Base-by-base conservation (phyloP, 2,797 vertebrate species). In the Syngnathus acus region DNA sequence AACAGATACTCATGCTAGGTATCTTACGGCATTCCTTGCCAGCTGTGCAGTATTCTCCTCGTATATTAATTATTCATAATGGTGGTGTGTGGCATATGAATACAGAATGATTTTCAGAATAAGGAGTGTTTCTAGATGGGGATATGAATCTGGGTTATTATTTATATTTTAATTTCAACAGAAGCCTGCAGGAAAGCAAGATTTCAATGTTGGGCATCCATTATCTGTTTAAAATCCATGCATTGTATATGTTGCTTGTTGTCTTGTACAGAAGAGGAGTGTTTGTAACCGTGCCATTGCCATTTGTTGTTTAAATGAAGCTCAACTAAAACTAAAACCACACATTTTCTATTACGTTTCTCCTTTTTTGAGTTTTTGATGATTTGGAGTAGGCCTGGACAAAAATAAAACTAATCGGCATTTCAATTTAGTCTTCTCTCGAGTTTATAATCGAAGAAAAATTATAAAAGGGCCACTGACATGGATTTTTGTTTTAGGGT, bases 21-120 rank as follows among this genome's bases (percentile, higher is more conserved):
- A 64, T 48, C 23, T 50, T 64, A 48, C 38, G 50, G 62, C 13
- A 21, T 64, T 47, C 23, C 23, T 32, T 48, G 23, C 62, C 43
- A 64, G 45, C 62, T 37, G 45, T 64, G 62, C 62, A 64, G 45
- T 47, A 14, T 45, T 47, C 62, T 72, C 67, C 77, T 75, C 76
- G 77, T 82, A 72, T 47, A 63, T 64, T 48, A 64, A 64, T 37
- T 64, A 64, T 64, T 64, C 21, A 64, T 64, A 7, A 32, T 64
- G 62, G 14, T 64, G 43, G 37, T 37, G 45, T 37, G 43, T 39
- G 39, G 57, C 37, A 7, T 48, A 48, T 37, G 62, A 48, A 64
- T 64, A 48, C 42, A 64, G 40, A 47, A 48, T 47, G 43, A 32
- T 50, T 37, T 32, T 64, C 45, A 48, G 23, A 21, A 42, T 40